Conservation (phyloP, 37 sponge, comb jelly and placozoan species). For the Ianthella basta region DNA sequence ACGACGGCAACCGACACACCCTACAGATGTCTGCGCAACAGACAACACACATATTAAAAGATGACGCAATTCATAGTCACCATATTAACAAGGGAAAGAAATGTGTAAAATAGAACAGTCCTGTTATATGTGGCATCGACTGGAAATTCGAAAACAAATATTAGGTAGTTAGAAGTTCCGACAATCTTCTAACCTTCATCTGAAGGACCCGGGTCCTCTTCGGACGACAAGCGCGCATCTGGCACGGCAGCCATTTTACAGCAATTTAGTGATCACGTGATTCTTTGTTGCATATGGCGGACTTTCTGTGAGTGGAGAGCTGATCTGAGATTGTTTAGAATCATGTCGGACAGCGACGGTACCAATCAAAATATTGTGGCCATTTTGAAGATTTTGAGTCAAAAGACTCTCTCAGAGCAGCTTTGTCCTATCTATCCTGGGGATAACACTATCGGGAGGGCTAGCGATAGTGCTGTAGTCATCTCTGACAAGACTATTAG, state of each 20-base stretch:
- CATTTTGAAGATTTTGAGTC: not conserved
- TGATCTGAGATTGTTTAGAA: too few relatives aligned
- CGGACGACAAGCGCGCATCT: not conserved
- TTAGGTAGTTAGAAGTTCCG: too few relatives aligned
- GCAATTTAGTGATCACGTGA: conserved; percentile 6
- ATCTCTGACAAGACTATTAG: not conserved
- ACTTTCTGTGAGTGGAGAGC: not conserved
- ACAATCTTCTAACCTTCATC: not conserved
- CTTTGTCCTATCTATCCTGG: not conserved
- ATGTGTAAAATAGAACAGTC: not conserved
- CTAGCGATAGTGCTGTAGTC: not conserved
- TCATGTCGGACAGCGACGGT: too few relatives aligned
- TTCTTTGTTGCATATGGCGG: conserved; percentile 16
- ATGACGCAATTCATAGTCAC: too few relatives aligned
- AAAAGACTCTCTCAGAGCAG: not conserved
- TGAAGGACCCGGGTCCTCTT: not conserved
- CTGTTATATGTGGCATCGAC: too few relatives aligned
- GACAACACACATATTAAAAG: not conserved
- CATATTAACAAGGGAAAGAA: not conserved
- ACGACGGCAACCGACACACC: conserved; percentile 71
- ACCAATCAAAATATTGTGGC: not conserved
- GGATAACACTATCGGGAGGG: conserved; percentile 7
- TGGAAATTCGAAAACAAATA: too few relatives aligned
- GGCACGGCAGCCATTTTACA: conserved; percentile 15
- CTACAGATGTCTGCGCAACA: conserved; percentile 77